Evolutionary conservation across 2,113 vertebrate species (phyloP).

Genomic region (Otolemur garnettii): DNA sequence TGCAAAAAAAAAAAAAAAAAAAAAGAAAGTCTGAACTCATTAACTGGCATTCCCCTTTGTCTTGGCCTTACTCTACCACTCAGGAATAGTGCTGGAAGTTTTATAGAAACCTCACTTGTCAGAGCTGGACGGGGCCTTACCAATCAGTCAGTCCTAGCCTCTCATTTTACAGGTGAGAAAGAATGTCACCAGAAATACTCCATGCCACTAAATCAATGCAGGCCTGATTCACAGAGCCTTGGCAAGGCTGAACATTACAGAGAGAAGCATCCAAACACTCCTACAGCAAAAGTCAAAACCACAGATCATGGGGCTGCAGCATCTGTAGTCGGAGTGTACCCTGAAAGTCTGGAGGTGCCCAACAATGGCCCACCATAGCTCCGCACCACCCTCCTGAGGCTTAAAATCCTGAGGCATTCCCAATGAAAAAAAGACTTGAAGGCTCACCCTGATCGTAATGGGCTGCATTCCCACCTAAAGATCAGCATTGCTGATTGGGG

Average conservation of each 20-base stretch:
- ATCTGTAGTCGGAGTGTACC: fast-evolving
- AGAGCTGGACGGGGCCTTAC: neutral
- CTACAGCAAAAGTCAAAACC: neutral
- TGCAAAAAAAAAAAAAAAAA: no score
- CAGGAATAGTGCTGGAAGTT: fast-evolving
- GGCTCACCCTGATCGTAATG: no score
- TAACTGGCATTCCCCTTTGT: neutral
- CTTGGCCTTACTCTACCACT: neutral
- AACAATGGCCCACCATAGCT: fast-evolving
- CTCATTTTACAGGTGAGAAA: conserved; percentile 38
- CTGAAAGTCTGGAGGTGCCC: fast-evolving
- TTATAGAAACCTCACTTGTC: neutral
- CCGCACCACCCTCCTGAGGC: neutral
- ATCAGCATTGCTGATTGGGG: no score
- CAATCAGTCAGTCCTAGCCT: neutral
- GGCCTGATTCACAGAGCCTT: neutral
- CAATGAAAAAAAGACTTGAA: neutral
- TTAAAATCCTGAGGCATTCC: neutral
- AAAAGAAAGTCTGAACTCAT: neutral
- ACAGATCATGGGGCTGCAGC: fast-evolving
- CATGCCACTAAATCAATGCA: neutral
- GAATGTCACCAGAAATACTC: neutral
- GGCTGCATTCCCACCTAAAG: neutral
- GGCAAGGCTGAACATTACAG: neutral
- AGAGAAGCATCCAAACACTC: neutral